These are phyloP conservation scores for Ameiurus melas DNA, from an alignment of 2,113 vertebrate genomes.

Conservation along the genomic window DNA sequence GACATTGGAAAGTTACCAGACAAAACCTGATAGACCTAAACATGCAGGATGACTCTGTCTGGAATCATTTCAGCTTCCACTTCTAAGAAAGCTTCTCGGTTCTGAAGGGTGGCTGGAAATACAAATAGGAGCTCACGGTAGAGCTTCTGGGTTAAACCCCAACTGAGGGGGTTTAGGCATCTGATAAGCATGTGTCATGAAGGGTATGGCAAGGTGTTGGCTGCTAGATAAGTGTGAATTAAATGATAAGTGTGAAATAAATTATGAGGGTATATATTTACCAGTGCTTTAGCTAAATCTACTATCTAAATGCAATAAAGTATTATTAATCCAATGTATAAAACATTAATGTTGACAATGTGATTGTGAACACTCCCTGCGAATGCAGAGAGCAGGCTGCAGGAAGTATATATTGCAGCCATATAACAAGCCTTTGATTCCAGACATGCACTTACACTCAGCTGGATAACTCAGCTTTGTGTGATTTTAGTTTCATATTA, in stretches of 20 bases:
- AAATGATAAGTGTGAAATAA: not conserved
- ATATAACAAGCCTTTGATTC: not conserved
- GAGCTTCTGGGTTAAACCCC: not conserved
- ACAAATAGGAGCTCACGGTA: not conserved
- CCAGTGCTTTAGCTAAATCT: not conserved
- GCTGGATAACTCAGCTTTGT: no score
- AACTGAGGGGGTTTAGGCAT: not conserved
- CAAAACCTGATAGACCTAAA: not conserved
- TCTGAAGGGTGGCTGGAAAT: not conserved
- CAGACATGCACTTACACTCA: not conserved
- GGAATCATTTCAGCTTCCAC: not conserved
- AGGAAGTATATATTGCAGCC: not conserved
- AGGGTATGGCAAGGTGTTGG: not conserved
- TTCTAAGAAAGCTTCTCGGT: not conserved
- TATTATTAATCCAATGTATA: not conserved
- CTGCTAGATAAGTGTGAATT: not conserved
- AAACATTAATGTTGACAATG: not conserved
- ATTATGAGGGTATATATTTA: not conserved
- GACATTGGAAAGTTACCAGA: not conserved
- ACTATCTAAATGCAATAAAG: not conserved
- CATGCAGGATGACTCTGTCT: not conserved
- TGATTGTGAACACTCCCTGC: not conserved
- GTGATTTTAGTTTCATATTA: not conserved
- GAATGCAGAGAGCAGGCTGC: not conserved
- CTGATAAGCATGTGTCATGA: constrained; percentile 15